A percentile compares a stretch with the other conserved stretches of the same genome.
phyloP scores from a whole-genome alignment of 2,888 invertebrate species.

The Unio delphinus region DNA sequence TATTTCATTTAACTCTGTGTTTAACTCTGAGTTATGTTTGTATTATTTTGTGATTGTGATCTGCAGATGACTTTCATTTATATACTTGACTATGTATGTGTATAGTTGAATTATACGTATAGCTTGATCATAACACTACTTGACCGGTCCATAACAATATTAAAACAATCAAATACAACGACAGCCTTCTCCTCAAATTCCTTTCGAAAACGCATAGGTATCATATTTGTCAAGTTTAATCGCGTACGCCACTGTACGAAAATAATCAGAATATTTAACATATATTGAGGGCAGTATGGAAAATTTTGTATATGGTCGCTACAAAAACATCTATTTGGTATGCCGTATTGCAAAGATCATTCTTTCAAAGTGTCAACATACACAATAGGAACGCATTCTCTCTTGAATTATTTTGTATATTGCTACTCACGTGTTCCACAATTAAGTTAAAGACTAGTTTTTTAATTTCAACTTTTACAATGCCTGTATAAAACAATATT shows the following conservation, averaged over 20 bases:
- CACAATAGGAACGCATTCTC: slow-evolving; percentile 15
- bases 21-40: no score
- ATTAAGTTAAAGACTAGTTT: slow-evolving; percentile 14
- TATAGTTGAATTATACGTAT: slow-evolving; percentile 21
- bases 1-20: no score
- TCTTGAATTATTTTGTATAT: slow-evolving; percentile 11
- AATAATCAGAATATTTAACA: slow-evolving; percentile 11
- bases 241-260: slow-evolving; percentile 17
- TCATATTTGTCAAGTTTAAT: slow-evolving; percentile 13
- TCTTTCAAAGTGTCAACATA: slow-evolving; percentile 14
- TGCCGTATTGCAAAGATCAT: slow-evolving; percentile 15
- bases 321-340: slow-evolving; percentile 16
- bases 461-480: slow-evolving; percentile 12
- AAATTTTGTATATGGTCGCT: slow-evolving; percentile 11
- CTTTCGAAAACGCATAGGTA: slow-evolving; percentile 23
- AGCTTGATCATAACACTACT: slow-evolving; percentile 4
- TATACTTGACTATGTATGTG: slow-evolving; percentile 32
- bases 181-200: slow-evolving; percentile 19
- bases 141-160: slow-evolving; percentile 15
- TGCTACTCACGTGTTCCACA: slow-evolving; percentile 8
- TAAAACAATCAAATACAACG: slow-evolving; percentile 17
- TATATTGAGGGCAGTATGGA: slow-evolving; percentile 16
- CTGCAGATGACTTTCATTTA: slow-evolving; percentile 1
- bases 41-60: no score
- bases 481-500: slow-evolving; percentile 15